A percentile compares a stretch with the other conserved stretches of the same genome.
These are phyloP conservation scores for Cephalotes varians DNA, from an alignment of 2,888 invertebrate genomes.

Conservation along the genomic window DNA sequence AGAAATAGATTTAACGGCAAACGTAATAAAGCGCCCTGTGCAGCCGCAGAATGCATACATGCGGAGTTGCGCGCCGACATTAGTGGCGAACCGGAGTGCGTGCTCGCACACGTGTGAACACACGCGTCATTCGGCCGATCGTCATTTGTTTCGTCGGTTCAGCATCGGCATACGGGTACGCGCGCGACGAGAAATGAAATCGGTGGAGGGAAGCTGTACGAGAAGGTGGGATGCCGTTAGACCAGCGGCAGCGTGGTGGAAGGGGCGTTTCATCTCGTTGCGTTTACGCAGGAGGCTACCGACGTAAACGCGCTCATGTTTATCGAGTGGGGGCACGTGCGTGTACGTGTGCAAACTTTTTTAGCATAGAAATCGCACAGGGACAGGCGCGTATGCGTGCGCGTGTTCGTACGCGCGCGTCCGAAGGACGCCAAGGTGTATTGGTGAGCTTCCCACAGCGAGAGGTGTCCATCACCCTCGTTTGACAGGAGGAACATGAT, in stretches of 20 bases:
- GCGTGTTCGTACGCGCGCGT: conserved; percentile 35
- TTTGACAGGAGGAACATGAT: conserved; percentile 84
- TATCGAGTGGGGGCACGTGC: conserved; percentile 35
- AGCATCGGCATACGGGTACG: conserved; percentile 34
- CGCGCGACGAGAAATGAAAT: conserved; percentile 27
- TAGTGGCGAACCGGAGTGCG: conserved; percentile 36
- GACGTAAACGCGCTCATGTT: conserved; percentile 46
- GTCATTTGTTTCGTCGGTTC: conserved; percentile 56
- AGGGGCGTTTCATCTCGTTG: conserved; percentile 47
- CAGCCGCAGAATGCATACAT: background rate
- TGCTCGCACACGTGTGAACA: conserved; percentile 61
- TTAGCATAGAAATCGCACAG: conserved; percentile 1
- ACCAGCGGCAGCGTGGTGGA: background rate
- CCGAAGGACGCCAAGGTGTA: conserved; percentile 42
- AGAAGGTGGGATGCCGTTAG: conserved; percentile 32
- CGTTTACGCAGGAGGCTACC: conserved; percentile 49
- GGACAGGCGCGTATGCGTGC: background rate
- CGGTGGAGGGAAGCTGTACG: background rate
- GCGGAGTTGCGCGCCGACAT: background rate
- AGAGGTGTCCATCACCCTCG: conserved; percentile 85
- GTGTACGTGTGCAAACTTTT: conserved; percentile 12
- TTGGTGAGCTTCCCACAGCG: conserved; percentile 81
- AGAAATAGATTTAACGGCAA: background rate
- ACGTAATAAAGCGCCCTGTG: background rate
- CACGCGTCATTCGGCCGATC: conserved; percentile 54